Evolutionary conservation across 2,113 vertebrate species (phyloP), one percentile per base, ranked within the genome.

Genomic region (Syngnathus scovelli): DNA sequence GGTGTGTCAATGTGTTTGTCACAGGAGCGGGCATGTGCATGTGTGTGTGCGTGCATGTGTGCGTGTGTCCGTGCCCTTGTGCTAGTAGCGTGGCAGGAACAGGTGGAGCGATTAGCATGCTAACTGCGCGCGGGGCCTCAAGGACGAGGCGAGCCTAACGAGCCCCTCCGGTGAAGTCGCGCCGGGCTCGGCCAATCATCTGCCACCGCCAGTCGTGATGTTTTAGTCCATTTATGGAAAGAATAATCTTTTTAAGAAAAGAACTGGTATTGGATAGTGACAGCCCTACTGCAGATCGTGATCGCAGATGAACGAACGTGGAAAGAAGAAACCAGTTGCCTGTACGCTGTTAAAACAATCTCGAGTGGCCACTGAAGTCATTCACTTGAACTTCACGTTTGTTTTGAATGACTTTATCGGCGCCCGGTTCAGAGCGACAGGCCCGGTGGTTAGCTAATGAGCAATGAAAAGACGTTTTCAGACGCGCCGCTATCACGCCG

Each of bases 41-140:
- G 39, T 62, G 62, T 62, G 62, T 70, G 62, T 65, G 43, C 54
- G 5, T 77, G 7, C 44, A 3, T 18, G 37, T 61, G 66, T 64
- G 72, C 65, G 75, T 68, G 63, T 71, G 76, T 61, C 69, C 77
- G 66, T 86, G 87, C 83, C 87, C 84, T 87, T 86, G 87, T 63
- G 81, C 80, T 76, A 19, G 46, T 72, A 71, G 79, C 82, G 73
- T 85, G 81, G 75, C 78, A 78, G 80, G 81, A 87, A 87, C 87
- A 86, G 82, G 87, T 87, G 85, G 80, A 75, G 58, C 78, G 71
- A 88, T 88, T 87, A 87, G 88, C 84, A 90, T 87, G 85, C 87
- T 90, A 87, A 86, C 82, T 83, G 83, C 43, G 51, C 48, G 77
- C 82, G 75, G 80, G 83, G 83, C 88, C 84, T 88, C 86, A 86